Conservation (phyloP, 2,797 vertebrate species). For the Rhinichthys osculus region DNA sequence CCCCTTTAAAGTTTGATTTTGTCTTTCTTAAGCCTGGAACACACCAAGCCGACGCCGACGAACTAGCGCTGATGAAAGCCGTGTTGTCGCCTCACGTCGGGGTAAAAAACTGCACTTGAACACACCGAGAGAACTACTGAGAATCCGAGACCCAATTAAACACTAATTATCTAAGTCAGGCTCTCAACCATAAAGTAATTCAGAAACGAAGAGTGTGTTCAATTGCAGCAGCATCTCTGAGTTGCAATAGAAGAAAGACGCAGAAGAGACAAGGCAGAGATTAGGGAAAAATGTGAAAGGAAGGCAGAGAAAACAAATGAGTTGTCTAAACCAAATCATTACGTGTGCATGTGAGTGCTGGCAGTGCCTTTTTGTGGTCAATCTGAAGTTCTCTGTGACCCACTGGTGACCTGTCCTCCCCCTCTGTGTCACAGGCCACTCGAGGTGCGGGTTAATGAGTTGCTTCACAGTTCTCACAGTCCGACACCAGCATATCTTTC, state of each 20-base stretch:
- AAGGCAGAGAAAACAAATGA: background rate
- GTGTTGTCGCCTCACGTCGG: too few species aligned
- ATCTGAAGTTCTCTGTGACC: slow-evolving; percentile 18
- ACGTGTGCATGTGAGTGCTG: slow-evolving; percentile 5
- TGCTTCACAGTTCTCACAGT: slow-evolving; percentile 29
- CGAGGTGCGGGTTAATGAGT: slow-evolving; percentile 54
- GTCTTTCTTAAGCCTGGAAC: background rate
- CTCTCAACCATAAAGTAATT: slow-evolving; percentile 12
- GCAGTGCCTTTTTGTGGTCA: slow-evolving; percentile 23
- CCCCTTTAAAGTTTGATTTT: background rate
- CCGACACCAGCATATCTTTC: slow-evolving; percentile 39
- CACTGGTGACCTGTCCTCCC: slow-evolving; percentile 17
- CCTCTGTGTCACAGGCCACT: slow-evolving; percentile 46
- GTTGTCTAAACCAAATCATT: background rate
- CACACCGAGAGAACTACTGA: too few species aligned
- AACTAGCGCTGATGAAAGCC: too few species aligned
- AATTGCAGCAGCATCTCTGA: background rate
- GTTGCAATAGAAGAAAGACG: background rate
- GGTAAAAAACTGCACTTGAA: too few species aligned
- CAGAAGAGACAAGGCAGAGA: slow-evolving; percentile 3
- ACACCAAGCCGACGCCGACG: too few species aligned
- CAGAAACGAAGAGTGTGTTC: slow-evolving; percentile 10
- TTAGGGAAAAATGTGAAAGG: background rate
- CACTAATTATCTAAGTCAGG: slow-evolving; percentile 36
- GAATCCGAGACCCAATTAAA: slow-evolving; percentile 3